These are phyloP conservation scores for Ctenosaura bakeri DNA, from an alignment of 2,797 vertebrate species.

Conservation along the genomic window DNA sequence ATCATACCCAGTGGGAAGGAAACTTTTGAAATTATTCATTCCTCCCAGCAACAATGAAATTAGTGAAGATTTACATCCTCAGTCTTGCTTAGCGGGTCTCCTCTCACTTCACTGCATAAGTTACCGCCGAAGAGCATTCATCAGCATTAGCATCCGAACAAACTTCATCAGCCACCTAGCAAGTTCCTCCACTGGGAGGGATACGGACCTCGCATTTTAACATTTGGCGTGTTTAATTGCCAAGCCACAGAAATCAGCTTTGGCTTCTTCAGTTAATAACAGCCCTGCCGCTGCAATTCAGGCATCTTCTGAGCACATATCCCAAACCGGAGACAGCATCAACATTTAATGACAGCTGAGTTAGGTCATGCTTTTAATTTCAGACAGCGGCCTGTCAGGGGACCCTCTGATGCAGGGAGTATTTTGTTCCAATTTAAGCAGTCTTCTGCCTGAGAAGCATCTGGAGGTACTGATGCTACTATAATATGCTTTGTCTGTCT, in stretches of 20 bases:
- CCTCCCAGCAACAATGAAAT: too few species aligned
- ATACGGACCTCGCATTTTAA: slow-evolving; percentile 54
- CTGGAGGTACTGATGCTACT: slow-evolving; percentile 24
- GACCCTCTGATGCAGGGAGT: background rate
- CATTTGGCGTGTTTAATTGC: slow-evolving; percentile 53
- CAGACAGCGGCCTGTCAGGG: slow-evolving; percentile 49
- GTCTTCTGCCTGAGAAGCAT: slow-evolving; percentile 25
- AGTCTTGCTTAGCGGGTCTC: background rate
- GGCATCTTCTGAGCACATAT: background rate
- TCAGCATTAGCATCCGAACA: slow-evolving; percentile 48
- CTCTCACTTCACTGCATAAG: slow-evolving; percentile 21
- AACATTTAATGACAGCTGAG: slow-evolving; percentile 28
- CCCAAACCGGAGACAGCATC: slow-evolving; percentile 40
- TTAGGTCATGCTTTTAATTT: slow-evolving; percentile 50
- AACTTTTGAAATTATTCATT: too few species aligned
- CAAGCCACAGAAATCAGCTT: slow-evolving; percentile 38
- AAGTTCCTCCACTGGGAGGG: slow-evolving; percentile 48
- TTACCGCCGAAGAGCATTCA: slow-evolving; percentile 47
- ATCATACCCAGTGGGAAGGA: too few species aligned
- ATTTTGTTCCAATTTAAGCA: slow-evolving; percentile 42
- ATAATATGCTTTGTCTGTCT: slow-evolving; percentile 33
- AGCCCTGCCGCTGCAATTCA: background rate
- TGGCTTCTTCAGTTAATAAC: slow-evolving; percentile 56
- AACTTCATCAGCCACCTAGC: slow-evolving; percentile 28
- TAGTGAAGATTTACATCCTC: too few species aligned